Base-by-base conservation (phyloP, 92 coral and sea anemone genomes). In the Epizoanthus illoricatus region DNA sequence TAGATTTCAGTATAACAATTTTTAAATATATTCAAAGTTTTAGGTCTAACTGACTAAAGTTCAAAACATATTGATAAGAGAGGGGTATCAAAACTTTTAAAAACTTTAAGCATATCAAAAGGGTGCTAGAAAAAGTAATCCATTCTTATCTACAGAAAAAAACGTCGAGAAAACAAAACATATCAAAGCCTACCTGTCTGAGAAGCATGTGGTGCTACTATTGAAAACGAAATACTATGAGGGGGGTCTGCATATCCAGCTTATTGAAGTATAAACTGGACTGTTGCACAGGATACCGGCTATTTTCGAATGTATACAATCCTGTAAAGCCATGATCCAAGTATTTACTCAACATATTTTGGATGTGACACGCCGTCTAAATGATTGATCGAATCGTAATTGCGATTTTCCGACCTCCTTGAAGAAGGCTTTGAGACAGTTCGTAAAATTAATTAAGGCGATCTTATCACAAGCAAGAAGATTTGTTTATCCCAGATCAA, bases 301-400 rank as follows among this genome's bases (percentile, higher is more conserved):
- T 64, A 78, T 78, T 78, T 75, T 78, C 82, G 7, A 78, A 63
- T 86, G 92, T 86, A 93, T 87, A 93, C 94, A 93, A 71, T 81
- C 81, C 75, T 72, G 64, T 86, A 88, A 74, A 61, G 75, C 71
- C 80, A 84, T 80, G 83, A 87, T 79, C 85, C 84, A 85, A 69
- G 75, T 90, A 81, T 92, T 92, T 90, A 83, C 89, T 73, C 85
- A 83, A 92, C 85, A 85, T 83, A 90, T 87, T 92, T 88, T 39
- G 81, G 76, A 21, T 82, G 65, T 90, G 90, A 76, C 89, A 90
- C 72, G 59, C 76, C 54, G 86, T 86, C 90, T 73, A 74, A 86
- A 80, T 91, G 94, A 93, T 93, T 88, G 97, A 93, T 93, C 73
- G 92, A 65, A 76, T 76, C 76, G 76, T 88, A 86, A 93, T 91